phyloP scores from a whole-genome alignment of 1,140 invertebrate genomes.

The Prorops nasuta region DNA sequence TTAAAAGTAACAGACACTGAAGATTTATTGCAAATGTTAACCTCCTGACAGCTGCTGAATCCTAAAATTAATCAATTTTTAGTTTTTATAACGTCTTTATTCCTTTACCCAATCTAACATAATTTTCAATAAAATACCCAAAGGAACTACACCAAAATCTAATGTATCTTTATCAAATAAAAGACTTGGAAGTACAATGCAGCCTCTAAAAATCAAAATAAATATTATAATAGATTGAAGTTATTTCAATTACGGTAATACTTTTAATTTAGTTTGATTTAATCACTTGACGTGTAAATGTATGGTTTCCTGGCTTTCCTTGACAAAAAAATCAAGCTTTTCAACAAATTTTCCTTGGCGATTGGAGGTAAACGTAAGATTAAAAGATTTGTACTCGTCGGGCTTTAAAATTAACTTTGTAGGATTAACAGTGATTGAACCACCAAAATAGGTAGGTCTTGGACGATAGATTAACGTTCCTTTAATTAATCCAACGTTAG shows the following conservation, averaged over 20 bases:
- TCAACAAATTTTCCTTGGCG: constrained; percentile 40
- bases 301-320: constrained; percentile 39
- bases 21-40: constrained; percentile 38
- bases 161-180: constrained; percentile 41
- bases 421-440: constrained; percentile 29
- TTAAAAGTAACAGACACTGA: constrained; percentile 34
- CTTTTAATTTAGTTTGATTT: too few species aligned
- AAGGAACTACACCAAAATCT: constrained; percentile 43
- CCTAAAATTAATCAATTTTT: constrained; percentile 33
- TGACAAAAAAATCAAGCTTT: constrained; percentile 38
- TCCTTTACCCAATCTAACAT: too few species aligned
- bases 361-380: constrained; percentile 35
- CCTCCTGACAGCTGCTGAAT: constrained; percentile 26
- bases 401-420: constrained; percentile 19
- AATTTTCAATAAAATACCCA: too few species aligned
- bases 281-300: constrained; percentile 37
- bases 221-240: background rate
- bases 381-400: constrained; percentile 33
- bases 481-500: constrained; percentile 36
- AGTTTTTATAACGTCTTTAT: background rate
- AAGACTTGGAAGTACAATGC: constrained; percentile 48
- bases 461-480: constrained; percentile 30
- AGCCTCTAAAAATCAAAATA: constrained; percentile 42
- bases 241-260: background rate
- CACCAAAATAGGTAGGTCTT: constrained; percentile 31